Base-by-base conservation (phyloP, 2,888 invertebrate species). In the Thecocarcelia acutangulata region DNA sequence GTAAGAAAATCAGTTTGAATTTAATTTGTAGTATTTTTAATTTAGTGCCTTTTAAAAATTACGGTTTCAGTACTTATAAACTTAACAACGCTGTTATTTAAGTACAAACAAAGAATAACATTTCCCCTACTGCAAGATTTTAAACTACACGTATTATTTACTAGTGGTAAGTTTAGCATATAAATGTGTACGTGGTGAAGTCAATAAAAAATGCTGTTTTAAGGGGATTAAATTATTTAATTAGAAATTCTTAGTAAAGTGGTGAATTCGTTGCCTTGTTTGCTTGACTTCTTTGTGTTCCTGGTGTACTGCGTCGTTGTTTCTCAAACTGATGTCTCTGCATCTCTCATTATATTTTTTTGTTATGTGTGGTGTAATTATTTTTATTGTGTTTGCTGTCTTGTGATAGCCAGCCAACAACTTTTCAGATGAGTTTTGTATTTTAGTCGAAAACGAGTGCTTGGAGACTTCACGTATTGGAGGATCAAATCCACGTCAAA, bases 391-490 rank as follows among this genome's bases (percentile, higher is more conserved):
- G 42, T 74, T 77, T 73, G 48, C 24, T 72, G 79, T 44, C 24
- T 70, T 77, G 76, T 64, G 66, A 63, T 50, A 80, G 73, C 44
- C 70, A 81, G 72, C 75, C 63, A 78, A 69, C 76, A 83, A 80
- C 80, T 83, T 84, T 84, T 80, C 79, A 84, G 83, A 69, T 83
- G 66, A 83, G 75, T 79, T 83, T 83, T 76, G 79, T 70, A 46
- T 73, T 84, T 85, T 84, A 85, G 87, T 87, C 86, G 85, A 85
- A 87, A 85, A 85, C 86, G 85, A 87, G 86, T 87, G 87, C 89
- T 90, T 90, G 90, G 89, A 90, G 89, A 89, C 89, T 90, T 90
- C 90, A 87, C 87, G 86, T 88, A 87, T 87, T 89, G 90, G 88
- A 89, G 89, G 88, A 88, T 90, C 88, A 89, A 89, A 88, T 89